Evolutionary conservation across 2,888 invertebrate genomes (phyloP).

Genomic region (Pristionchus entomophagus): DNA sequence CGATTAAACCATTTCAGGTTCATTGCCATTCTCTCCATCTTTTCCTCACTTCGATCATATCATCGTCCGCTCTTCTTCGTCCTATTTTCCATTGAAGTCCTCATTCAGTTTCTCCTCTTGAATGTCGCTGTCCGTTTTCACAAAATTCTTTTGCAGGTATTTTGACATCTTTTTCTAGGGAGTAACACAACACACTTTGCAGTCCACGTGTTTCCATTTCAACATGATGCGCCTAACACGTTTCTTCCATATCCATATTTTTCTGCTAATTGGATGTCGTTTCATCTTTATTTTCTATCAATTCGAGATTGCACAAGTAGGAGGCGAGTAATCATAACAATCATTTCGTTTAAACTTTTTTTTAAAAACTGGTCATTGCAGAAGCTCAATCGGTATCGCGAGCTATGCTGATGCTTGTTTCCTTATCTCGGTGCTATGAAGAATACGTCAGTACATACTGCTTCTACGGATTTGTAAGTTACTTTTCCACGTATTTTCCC

Average conservation of each 20-base stretch:
- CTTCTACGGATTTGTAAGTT: not conserved
- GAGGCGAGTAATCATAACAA: not conserved
- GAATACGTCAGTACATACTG: not conserved
- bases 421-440: not conserved
- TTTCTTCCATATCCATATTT: not conserved
- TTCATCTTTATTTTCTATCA: not conserved
- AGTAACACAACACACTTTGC: not conserved
- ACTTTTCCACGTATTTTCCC: not conserved
- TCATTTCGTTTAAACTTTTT: no score
- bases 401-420: not conserved
- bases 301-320: not conserved
- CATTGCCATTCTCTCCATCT: not conserved
- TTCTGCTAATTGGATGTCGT: not conserved
- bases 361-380: no score
- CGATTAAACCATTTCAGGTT: not conserved
- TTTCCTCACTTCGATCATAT: not conserved
- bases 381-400: not conserved
- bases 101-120: not conserved
- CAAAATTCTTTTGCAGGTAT: not conserved
- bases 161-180: not conserved
- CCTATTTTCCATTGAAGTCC: not conserved
- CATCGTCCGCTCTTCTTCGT: not conserved
- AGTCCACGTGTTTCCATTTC: not conserved
- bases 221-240: not conserved
- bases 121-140: not conserved